Evolutionary conservation across 1,140 invertebrate genomes (phyloP), one percentile per base, ranked within the genome.

Genomic region (Anadara kagoshimensis): DNA sequence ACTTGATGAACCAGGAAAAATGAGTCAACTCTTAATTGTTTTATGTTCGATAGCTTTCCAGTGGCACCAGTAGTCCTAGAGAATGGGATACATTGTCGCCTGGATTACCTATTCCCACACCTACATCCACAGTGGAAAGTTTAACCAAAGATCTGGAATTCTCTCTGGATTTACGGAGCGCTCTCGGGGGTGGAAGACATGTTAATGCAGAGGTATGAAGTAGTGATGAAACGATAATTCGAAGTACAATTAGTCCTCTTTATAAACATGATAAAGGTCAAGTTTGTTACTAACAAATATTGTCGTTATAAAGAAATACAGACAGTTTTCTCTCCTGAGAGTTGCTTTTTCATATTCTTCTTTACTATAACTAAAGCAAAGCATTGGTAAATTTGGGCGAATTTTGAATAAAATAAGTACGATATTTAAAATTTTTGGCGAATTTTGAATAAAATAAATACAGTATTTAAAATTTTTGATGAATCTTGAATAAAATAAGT

Each of bases 141-240:
- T 51, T 75, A 36, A 59, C 69, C 49, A 41, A 74, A 69, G 59
- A 78, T 47, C 54, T 78, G 18, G 81, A 81, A 59, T 71, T 77
- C 47, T 65, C 76, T 12, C 76, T 86, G 14, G 83, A 84, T 44
- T 76, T 85, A 5, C 57, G 63, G 22, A 72, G 72, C 76, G 78
- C 80, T 41, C 73, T 83, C 36, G 69, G 76, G 41, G 83, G 81
- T 12, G 71, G 64, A n/a, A 64, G 81, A 45, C 78, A 83, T 59
- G 80, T 85, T 54, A 79, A 73, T 29, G 69, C 82, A 56, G 77
- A 80, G 78, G 77, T 82, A 22, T 57, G 62, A 56, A 70, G 7
- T 29, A 41, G 7, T 41, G n/a, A n/a, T 20, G 20, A 3, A 2
- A 18, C 49, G 16, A 51, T 18, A 18, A 20, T 4, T 51, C 7